These are phyloP conservation scores for Pissodes strobi DNA, from an alignment of 1,140 invertebrate species.

Conservation along the genomic window DNA sequence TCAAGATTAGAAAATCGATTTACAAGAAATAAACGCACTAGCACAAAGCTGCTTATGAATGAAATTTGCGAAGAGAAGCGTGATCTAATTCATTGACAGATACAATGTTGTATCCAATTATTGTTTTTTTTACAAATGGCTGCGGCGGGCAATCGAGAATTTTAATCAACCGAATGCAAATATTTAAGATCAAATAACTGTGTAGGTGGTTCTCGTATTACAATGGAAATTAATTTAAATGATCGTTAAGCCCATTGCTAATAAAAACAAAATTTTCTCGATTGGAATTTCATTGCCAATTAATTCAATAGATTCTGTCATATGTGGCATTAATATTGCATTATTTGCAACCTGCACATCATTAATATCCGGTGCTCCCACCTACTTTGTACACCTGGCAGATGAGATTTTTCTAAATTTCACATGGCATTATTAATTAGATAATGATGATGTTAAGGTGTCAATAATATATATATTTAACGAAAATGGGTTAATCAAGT, in stretches of 20 bases:
- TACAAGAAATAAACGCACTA: too few species aligned
- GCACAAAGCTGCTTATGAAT: too few species aligned
- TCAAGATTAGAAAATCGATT: too few species aligned
- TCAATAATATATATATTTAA: too few species aligned
- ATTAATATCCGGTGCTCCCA: background rate
- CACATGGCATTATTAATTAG: too few species aligned
- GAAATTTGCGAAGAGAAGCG: too few species aligned
- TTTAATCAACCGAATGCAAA: background rate
- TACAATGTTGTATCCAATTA: too few species aligned
- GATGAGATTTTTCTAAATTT: background rate
- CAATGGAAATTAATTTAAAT: conserved; percentile 8
- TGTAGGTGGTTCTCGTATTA: conserved; percentile 6
- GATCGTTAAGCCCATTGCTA: background rate
- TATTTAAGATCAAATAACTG: background rate
- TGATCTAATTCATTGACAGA: too few species aligned
- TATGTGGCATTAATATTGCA: conserved; percentile 3
- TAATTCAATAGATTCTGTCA: background rate
- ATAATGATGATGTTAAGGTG: too few species aligned
- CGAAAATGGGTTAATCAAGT: too few species aligned
- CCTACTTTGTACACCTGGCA: background rate
- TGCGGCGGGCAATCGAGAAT: background rate
- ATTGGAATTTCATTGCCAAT: background rate
- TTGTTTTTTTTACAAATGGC: background rate
- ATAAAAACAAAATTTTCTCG: too few species aligned
- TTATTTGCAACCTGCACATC: conserved; percentile 9